phyloP scores from a whole-genome alignment of 2,888 invertebrate genomes.

The Callyntrura sp. region DNA sequence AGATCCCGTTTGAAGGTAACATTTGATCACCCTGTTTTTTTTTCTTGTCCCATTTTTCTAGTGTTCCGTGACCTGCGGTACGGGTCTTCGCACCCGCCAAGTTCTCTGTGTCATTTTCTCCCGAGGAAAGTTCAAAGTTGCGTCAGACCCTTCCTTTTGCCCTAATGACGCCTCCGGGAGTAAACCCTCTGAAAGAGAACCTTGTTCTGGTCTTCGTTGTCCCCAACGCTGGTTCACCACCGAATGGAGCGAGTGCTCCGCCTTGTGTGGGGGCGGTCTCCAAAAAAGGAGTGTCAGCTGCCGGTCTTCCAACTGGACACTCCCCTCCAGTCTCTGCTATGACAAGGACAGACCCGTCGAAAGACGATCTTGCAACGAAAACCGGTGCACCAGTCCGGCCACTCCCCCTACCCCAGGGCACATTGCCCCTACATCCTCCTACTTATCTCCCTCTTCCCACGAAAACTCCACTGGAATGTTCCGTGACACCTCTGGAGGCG shows the following conservation, averaged over 20 bases:
- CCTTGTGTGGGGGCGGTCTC: conserved; percentile 87
- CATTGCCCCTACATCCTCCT: not conserved
- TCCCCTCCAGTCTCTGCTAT: conserved; percentile 86
- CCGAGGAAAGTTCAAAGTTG: conserved; percentile 87
- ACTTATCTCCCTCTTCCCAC: not conserved
- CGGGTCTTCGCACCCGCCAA: conserved; percentile 89
- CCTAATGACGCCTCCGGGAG: conserved; percentile 85
- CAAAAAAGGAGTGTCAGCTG: conserved; percentile 88
- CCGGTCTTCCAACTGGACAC: conserved; percentile 86
- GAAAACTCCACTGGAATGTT: conserved; percentile 21
- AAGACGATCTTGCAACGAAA: conserved; percentile 87
- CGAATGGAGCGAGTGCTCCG: conserved; percentile 90
- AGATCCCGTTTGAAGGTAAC: not conserved
- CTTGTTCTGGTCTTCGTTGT: conserved; percentile 88
- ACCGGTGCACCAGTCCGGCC: conserved; percentile 85
- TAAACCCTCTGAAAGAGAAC: conserved; percentile 89
- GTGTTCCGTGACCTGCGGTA: conserved; percentile 72
- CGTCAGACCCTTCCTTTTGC: conserved; percentile 88
- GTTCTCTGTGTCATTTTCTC: conserved; percentile 89
- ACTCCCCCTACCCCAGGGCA: no score
- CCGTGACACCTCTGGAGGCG: conserved; percentile 24
- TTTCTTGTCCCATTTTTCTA: not conserved
- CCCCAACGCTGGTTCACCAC: conserved; percentile 91
- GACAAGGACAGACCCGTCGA: conserved; percentile 86
- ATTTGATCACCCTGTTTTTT: not conserved